Conservation (phyloP, 2,888 invertebrate genomes). For the Acronicta alni region DNA sequence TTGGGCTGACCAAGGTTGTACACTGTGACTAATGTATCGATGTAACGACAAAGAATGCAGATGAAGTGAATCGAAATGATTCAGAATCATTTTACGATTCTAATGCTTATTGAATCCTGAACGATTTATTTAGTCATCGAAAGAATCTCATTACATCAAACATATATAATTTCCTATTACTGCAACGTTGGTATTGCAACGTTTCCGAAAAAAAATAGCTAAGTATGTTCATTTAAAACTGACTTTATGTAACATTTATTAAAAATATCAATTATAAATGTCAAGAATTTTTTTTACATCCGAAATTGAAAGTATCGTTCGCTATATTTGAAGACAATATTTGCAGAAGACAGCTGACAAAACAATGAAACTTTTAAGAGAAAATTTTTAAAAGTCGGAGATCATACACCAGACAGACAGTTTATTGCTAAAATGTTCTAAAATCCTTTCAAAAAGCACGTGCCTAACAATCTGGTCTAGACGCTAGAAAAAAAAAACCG, state of each 20-base stretch:
- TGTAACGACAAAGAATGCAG: conserved; percentile 3
- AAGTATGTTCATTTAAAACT: background rate
- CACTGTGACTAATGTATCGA: conserved; percentile 25
- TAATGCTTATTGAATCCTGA: background rate
- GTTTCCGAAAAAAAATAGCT: background rate
- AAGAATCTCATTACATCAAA: no score
- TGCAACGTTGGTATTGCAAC: no score
- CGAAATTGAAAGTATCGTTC: conserved; percentile 16
- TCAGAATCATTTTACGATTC: background rate
- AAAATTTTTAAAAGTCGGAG: conserved; percentile 10
- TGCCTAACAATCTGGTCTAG: conserved; percentile 34
- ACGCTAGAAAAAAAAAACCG: conserved; percentile 37
- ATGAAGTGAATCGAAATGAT: conserved; percentile 1
- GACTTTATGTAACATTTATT: background rate
- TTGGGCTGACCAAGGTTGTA: conserved; percentile 12
- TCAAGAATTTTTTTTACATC: conserved; percentile 5
- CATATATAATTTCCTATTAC: no score
- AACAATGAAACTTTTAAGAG: conserved; percentile 15
- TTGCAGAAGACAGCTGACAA: conserved; percentile 31
- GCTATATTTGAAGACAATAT: conserved; percentile 24
- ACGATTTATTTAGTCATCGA: background rate
- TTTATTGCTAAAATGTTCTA: conserved; percentile 12
- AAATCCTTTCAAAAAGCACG: conserved; percentile 36
- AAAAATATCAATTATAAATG: conserved; percentile 1
- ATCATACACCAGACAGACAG: background rate